phyloP scores from a whole-genome alignment of 2,113 vertebrate genomes.

The Holacanthus passer region DNA sequence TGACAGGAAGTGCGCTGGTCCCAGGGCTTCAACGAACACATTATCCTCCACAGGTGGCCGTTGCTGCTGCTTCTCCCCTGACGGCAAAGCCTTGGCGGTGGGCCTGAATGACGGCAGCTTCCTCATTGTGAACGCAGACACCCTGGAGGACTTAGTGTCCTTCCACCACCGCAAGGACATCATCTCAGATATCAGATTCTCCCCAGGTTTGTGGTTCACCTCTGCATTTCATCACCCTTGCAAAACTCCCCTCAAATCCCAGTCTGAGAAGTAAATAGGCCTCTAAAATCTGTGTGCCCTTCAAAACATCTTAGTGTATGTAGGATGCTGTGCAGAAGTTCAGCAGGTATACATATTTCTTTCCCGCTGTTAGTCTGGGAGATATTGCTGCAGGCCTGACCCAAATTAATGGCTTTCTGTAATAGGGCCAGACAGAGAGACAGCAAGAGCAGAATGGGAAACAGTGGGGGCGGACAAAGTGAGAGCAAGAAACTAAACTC shows the following conservation, averaged over 20 bases:
- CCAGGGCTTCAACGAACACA: slow-evolving; percentile 33
- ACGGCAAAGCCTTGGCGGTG: slow-evolving; percentile 96
- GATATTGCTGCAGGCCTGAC: slow-evolving; percentile 70
- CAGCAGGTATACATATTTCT: slow-evolving; percentile 52
- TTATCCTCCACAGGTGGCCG: slow-evolving; percentile 88
- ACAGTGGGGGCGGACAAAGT: slow-evolving; percentile 65
- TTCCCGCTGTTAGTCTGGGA: slow-evolving; percentile 44
- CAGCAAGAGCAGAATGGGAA: slow-evolving; percentile 64
- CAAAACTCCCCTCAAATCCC: slow-evolving; percentile 12
- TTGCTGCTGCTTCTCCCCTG: slow-evolving; percentile 98
- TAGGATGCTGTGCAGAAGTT: slow-evolving; percentile 41
- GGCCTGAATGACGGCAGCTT: slow-evolving; percentile 98
- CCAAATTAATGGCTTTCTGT: slow-evolving; percentile 74
- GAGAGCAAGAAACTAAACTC: slow-evolving; percentile 73
- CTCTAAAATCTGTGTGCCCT: slow-evolving; percentile 35
- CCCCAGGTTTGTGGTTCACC: slow-evolving; percentile 88
- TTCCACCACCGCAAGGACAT: slow-evolving; percentile 98
- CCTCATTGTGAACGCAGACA: slow-evolving; percentile 97
- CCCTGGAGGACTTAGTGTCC: slow-evolving; percentile 96
- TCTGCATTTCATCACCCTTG: not conserved
- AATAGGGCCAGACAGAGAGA: slow-evolving; percentile 74
- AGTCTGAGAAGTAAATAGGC: slow-evolving; percentile 20
- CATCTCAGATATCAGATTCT: slow-evolving; percentile 98
- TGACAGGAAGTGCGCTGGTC: slow-evolving; percentile 26
- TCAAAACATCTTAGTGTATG: slow-evolving; percentile 41